These are phyloP conservation scores for Piprites chloris DNA, from an alignment of 2,113 vertebrate genomes.

Conservation along the genomic window DNA sequence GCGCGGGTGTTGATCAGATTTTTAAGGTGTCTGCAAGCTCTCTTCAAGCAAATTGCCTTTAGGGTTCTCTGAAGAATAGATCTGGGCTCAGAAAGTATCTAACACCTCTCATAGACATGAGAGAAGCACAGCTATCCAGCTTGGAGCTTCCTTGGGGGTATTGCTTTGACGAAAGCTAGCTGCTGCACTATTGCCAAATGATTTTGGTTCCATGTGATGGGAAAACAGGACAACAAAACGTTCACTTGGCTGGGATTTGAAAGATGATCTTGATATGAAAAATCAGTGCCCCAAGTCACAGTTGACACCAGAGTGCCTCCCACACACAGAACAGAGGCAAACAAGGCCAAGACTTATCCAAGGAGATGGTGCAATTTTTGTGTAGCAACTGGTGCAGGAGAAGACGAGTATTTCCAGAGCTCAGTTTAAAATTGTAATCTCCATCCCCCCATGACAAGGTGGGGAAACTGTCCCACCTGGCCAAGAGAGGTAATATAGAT, in stretches of 20 bases:
- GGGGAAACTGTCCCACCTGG: neutral
- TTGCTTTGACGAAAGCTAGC: neutral
- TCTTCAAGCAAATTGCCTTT: neutral
- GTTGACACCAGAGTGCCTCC: neutral
- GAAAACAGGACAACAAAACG: neutral
- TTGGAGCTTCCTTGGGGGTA: neutral
- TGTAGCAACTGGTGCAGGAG: neutral
- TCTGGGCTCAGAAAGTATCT: neutral
- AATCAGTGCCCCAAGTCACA: neutral
- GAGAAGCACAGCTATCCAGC: neutral
- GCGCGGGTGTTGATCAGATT: neutral
- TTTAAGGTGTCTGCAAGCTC: neutral
- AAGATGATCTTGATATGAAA: neutral
- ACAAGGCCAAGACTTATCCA: neutral
- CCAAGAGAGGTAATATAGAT: neutral
- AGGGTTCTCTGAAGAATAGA: neutral
- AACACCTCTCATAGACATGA: neutral
- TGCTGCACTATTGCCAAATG: neutral
- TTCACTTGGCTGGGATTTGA: neutral
- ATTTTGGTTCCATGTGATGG: neutral
- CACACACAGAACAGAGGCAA: neutral
- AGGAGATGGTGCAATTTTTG: neutral
- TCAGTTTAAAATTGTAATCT: neutral
- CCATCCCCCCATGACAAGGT: accelerated
- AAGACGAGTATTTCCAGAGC: neutral